Evolutionary conservation across 2,888 invertebrate genomes (phyloP), one percentile per base, ranked within the genome.

Genomic region (Ellobium chinense): DNA sequence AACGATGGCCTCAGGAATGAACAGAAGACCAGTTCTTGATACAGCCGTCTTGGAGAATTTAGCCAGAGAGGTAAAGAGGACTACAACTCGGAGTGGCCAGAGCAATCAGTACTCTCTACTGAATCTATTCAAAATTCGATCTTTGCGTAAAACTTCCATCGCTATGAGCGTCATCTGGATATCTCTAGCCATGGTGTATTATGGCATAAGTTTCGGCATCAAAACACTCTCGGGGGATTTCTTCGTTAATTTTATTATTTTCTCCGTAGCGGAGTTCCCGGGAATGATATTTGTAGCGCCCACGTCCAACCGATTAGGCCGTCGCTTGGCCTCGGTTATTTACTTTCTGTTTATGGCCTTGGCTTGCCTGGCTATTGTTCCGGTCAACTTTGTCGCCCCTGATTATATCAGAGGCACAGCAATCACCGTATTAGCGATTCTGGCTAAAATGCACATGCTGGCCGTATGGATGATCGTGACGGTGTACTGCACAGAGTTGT

Each of bases 381-480:
- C 68, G 29, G 69, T 78, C n/a, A 27, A 27, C 18, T 77, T 77
- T 56, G 29, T 58, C 0, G 77, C 68, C 1, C 27, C 66, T 9
- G 76, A 62, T 5, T 36, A 37, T 3, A 62, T 72, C 58, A 46
- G 24, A 5, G 76, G 56, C 5, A 54, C 37, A 1, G 34, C 68
- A 29, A 58, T 77, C 36, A 54, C 39, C 3, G 4, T 56, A 2
- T 34, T 76, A n/a, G 58, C 76, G 31, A 21, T 81, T 2, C 21
- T 77, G n/a, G 72, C 77, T 9, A 70, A 68, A 62, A 27, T 62
- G 68, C 60, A 68, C 69, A 80, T 68, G 9, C 80, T 68, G 0
- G 62, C 68, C 1, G 87, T 85, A 9, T 91, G 91, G 91, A 87
- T 84, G 7, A 84, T 87, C 0, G 82, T 88, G 12, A 86, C 86